Conservation (phyloP, 2,113 vertebrate genomes). For the Garra rufa region DNA sequence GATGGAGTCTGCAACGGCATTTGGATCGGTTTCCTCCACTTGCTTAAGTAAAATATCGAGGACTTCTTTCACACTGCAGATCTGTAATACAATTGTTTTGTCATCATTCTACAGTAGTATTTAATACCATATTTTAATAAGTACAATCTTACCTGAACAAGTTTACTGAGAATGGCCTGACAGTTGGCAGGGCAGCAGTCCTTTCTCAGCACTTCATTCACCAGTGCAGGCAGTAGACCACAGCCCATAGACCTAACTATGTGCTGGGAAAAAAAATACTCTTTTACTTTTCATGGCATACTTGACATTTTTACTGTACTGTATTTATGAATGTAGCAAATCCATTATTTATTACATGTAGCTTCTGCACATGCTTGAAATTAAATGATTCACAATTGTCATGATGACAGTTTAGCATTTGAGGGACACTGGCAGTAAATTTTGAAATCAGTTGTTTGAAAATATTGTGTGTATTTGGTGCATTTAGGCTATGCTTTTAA, state of each 20-base stretch:
- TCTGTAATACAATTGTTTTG: conserved; percentile 70
- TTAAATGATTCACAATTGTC: conserved; percentile 23
- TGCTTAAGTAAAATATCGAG: conserved; percentile 84
- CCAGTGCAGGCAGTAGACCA: conserved; percentile 83
- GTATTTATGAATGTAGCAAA: neutral
- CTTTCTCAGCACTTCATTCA: conserved; percentile 66
- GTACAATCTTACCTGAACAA: conserved; percentile 64
- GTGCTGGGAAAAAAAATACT: conserved; percentile 70
- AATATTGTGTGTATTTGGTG: neutral
- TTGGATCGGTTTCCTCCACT: conserved; percentile 82
- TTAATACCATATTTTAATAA: neutral
- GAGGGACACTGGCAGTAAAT: conserved; percentile 52
- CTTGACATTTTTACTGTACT: neutral
- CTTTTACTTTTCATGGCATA: neutral
- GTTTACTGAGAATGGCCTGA: conserved; percentile 66
- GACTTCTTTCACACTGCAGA: conserved; percentile 85
- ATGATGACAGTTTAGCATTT: conserved; percentile 45
- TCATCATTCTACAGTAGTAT: neutral
- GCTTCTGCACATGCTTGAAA: neutral
- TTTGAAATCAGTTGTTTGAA: conserved; percentile 22
- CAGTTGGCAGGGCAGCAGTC: conserved; percentile 58
- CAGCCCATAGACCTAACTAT: conserved; percentile 87
- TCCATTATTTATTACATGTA: neutral
- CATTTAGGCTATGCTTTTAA: conserved; percentile 26
- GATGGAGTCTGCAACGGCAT: conserved; percentile 80